Conservation (phyloP, 2,797 vertebrate species). For the Onychomys arenicola region DNA sequence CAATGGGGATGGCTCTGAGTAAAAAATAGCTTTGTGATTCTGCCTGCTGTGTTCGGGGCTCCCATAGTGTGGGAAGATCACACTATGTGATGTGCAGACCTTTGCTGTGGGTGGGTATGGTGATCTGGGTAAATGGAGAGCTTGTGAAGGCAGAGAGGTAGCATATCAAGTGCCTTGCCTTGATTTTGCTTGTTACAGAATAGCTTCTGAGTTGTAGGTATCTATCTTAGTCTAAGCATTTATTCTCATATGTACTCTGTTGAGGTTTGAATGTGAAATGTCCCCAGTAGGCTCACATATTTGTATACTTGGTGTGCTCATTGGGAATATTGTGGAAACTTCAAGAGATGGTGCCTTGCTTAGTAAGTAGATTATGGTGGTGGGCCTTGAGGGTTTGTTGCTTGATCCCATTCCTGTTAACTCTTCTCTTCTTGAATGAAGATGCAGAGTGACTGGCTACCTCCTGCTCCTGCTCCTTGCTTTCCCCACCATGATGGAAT, state of each 20-base stretch:
- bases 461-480: background rate
- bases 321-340: background rate
- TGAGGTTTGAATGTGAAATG: background rate
- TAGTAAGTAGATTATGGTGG: background rate
- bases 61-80: background rate
- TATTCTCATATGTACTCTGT: background rate
- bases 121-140: background rate
- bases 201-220: background rate
- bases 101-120: constrained; percentile 47
- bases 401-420: background rate
- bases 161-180: background rate
- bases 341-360: background rate
- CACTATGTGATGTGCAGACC: background rate
- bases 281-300: background rate
- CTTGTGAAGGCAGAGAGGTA: background rate
- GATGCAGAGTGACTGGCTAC: background rate
- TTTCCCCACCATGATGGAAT: no score
- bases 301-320: background rate
- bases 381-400: background rate
- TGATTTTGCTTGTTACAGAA: background rate
- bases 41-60: constrained; percentile 67
- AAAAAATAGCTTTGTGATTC: constrained; percentile 70
- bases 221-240: background rate
- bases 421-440: background rate
- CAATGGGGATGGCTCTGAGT: constrained; percentile 57